These are phyloP conservation scores for Strongylocentrotus purpuratus DNA, from an alignment of 35 echinoderm and acorn worm genomes.

Conservation along the genomic window DNA sequence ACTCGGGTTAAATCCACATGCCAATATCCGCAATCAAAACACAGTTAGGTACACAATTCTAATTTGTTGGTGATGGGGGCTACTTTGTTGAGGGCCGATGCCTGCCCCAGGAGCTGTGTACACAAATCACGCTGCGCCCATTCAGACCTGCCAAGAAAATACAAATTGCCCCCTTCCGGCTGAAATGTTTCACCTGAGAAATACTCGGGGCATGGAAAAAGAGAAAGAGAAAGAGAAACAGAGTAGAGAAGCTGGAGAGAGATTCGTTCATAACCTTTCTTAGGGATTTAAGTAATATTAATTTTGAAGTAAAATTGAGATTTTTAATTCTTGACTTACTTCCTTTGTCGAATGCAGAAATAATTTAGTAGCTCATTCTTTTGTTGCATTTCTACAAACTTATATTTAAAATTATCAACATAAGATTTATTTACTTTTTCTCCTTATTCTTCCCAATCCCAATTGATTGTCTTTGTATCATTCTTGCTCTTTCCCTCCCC, in stretches of 20 bases:
- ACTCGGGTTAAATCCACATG: slow-evolving; percentile 6
- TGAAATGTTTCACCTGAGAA: slow-evolving; percentile 17
- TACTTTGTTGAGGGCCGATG: neutral
- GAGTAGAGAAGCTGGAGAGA: neutral
- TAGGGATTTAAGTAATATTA: neutral
- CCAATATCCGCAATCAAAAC: neutral
- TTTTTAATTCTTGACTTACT: too few relatives aligned
- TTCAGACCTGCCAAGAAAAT: neutral
- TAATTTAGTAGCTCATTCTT: too few relatives aligned
- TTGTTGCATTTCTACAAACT: too few relatives aligned
- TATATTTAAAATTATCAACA: too few relatives aligned
- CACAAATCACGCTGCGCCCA: neutral
- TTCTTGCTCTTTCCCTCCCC: too few relatives aligned
- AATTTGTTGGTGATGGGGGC: neutral
- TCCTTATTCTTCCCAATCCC: too few relatives aligned
- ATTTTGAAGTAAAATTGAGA: neutral
- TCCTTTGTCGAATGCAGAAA: too few relatives aligned
- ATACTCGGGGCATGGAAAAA: neutral
- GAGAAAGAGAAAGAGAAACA: slow-evolving; percentile 11
- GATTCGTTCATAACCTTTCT: neutral
- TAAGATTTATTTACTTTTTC: too few relatives aligned
- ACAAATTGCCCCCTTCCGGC: slow-evolving; percentile 14
- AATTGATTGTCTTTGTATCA: too few relatives aligned
- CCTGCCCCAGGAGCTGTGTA: neutral
- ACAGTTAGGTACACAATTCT: slow-evolving; percentile 10